Percentiles rank a stretch among this genome's conserved stretches.
phyloP scores from a whole-genome alignment of 2,888 invertebrate species.

The Augochlorella aurata region DNA sequence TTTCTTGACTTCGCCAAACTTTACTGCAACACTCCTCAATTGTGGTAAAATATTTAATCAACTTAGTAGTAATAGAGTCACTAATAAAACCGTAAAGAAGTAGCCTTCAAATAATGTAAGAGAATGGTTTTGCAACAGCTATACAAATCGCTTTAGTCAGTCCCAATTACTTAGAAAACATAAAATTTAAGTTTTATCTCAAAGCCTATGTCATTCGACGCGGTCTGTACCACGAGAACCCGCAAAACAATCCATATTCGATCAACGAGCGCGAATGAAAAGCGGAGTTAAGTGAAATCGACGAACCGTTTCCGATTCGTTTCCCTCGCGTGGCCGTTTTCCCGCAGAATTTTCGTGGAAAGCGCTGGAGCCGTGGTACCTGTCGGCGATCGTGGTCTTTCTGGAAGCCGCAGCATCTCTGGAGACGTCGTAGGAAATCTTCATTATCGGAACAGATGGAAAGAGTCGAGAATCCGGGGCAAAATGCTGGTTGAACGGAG shows the following conservation, averaged over 20 bases:
- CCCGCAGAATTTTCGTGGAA: not conserved
- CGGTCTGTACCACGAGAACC: constrained; percentile 31
- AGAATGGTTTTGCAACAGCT: too few species aligned
- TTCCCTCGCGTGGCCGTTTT: not conserved
- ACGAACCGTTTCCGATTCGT: constrained; percentile 18
- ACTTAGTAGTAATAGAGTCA: too few species aligned
- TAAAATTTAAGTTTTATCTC: too few species aligned
- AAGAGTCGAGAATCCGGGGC: constrained; percentile 22
- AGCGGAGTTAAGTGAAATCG: constrained; percentile 59
- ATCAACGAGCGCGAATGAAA: constrained; percentile 48
- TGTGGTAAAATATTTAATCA: too few species aligned
- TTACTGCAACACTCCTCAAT: too few species aligned
- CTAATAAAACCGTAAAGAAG: too few species aligned
- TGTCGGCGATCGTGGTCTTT: not conserved
- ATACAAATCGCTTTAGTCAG: too few species aligned
- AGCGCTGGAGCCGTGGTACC: not conserved
- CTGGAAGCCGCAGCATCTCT: constrained; percentile 25
- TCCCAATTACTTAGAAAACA: too few species aligned
- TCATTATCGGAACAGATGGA: constrained; percentile 38
- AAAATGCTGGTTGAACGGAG: constrained; percentile 16
- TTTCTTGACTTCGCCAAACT: too few species aligned
- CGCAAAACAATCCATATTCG: constrained; percentile 57
- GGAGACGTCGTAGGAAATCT: constrained; percentile 24
- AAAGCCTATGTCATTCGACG: too few species aligned
- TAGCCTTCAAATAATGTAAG: too few species aligned